Evolutionary conservation across 2,797 vertebrate genomes (phyloP).

Genomic region (Hydrocynus forskahlii): DNA sequence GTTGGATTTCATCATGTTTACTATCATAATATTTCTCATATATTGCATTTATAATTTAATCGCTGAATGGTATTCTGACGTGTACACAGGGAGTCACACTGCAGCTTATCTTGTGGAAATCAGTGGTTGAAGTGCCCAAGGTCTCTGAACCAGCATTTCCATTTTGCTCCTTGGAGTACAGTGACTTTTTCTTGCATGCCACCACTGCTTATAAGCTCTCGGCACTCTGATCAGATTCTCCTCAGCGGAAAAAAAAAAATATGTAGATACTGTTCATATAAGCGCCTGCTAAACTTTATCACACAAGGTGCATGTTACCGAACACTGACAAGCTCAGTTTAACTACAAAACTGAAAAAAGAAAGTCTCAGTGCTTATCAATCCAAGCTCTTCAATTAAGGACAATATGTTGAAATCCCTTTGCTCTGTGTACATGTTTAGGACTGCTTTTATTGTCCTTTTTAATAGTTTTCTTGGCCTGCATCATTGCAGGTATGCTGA

Average conservation of each 20-base stretch:
- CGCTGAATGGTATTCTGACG: background rate
- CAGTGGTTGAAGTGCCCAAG: background rate
- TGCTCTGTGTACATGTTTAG: too few species aligned
- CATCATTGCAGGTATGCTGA: too few species aligned
- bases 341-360: too few species aligned
- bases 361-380: too few species aligned
- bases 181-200: background rate
- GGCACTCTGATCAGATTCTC: background rate
- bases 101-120: background rate
- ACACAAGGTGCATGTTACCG: background rate
- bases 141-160: background rate
- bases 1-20: constrained; percentile 40
- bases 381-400: too few species aligned
- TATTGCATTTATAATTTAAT: background rate
- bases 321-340: too few species aligned
- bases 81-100: background rate
- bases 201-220: background rate
- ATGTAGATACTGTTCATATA: too few species aligned
- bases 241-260: background rate
- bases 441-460: too few species aligned
- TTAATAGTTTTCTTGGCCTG: background rate
- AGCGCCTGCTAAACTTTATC: background rate
- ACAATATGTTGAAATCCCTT: too few species aligned
- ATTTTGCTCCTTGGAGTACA: background rate
- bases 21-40: constrained; percentile 28